Percentiles rank a stretch among this genome's conserved stretches.
These are phyloP conservation scores for Drosophila eugracilis DNA, from an alignment of 1,140 invertebrate genomes.

Conservation along the genomic window DNA sequence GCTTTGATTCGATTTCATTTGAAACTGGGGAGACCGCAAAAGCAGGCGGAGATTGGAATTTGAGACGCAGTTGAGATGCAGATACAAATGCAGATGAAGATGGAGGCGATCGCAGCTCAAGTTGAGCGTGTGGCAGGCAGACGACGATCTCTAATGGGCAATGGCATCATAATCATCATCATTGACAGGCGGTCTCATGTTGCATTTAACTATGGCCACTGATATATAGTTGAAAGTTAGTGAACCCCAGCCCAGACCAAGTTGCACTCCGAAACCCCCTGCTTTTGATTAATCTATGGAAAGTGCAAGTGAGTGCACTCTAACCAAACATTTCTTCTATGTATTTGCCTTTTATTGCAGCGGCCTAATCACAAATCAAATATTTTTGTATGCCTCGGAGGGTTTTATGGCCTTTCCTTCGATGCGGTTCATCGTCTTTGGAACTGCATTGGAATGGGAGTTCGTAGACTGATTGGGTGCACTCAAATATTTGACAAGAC, in stretches of 20 bases:
- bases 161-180: conserved; percentile 49
- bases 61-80: conserved; percentile 10
- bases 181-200: conserved; percentile 73
- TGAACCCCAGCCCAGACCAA: conserved; percentile 56
- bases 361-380: conserved; percentile 74
- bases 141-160: conserved; percentile 70
- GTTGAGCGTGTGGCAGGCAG: conserved; percentile 77
- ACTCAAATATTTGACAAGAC: conserved; percentile 67
- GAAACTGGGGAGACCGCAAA: conserved; percentile 43
- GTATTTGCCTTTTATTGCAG: conserved; percentile 48
- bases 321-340: conserved; percentile 52
- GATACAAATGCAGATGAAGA: conserved; percentile 33
- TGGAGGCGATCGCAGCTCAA: conserved; percentile 39
- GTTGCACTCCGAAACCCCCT: background rate
- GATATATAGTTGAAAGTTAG: conserved; percentile 64
- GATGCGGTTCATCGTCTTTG: conserved; percentile 59
- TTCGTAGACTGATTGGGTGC: conserved; percentile 49
- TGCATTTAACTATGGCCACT: conserved; percentile 75
- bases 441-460: conserved; percentile 21
- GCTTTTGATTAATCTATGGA: conserved; percentile 48
- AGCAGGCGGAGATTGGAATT: conserved; percentile 17
- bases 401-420: conserved; percentile 56
- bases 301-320: conserved; percentile 77
- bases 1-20: conserved; percentile 79
- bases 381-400: conserved; percentile 64